These are phyloP conservation scores for Cyprinus carpio DNA, from an alignment of 2,113 vertebrate genomes.

Conservation along the genomic window DNA sequence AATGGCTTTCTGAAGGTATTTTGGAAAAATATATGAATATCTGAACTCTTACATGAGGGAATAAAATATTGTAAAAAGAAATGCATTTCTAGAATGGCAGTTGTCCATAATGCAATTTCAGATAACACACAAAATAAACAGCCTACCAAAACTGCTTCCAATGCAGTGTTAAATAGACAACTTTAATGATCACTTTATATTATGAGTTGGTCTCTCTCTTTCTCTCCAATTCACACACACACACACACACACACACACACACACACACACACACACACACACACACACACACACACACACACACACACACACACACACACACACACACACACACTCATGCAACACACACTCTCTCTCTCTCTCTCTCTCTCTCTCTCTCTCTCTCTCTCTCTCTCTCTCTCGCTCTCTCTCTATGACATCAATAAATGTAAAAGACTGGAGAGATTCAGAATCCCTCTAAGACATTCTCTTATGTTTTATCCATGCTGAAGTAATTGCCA, in stretches of 20 bases:
- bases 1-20: slow-evolving; percentile 5
- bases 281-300: background rate
- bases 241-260: background rate
- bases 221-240: background rate
- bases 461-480: slow-evolving; percentile 11
- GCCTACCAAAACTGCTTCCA: background rate
- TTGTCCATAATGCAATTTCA: slow-evolving; percentile 17
- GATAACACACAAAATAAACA: slow-evolving; percentile 3
- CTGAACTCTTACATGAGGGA: background rate
- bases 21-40: background rate
- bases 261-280: background rate
- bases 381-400: background rate
- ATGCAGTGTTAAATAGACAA: slow-evolving; percentile 10
- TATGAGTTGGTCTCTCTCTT: background rate
- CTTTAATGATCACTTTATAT: slow-evolving; percentile 13
- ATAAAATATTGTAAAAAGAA: background rate
- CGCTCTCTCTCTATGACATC: background rate
- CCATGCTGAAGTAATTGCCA: slow-evolving; percentile 45
- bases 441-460: slow-evolving; percentile 18
- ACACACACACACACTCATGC: background rate
- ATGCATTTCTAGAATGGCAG: background rate
- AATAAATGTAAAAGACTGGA: slow-evolving; percentile 24
- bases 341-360: too few species aligned
- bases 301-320: background rate
- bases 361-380: background rate